These are phyloP conservation scores for Coremacera marginata DNA, from an alignment of 2,888 invertebrate species.

Conservation along the genomic window DNA sequence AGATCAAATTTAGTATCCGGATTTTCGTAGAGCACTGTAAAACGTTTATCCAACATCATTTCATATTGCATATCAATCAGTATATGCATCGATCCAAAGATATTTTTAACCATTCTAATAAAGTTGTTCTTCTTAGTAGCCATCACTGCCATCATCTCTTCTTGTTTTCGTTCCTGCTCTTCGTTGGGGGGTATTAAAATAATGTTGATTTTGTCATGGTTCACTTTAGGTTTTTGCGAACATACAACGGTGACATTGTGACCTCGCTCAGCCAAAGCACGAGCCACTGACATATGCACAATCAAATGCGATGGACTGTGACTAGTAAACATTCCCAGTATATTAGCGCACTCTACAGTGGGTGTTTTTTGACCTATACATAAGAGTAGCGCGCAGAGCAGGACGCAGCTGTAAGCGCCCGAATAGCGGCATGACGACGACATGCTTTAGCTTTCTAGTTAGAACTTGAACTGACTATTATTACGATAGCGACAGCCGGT, in stretches of 20 bases:
- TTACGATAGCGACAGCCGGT: too few species aligned
- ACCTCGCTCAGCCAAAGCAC: slow-evolving; percentile 60
- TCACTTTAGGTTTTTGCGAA: slow-evolving; percentile 58
- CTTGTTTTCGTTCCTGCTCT: slow-evolving; percentile 49
- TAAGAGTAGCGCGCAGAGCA: not conserved
- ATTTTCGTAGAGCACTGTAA: slow-evolving; percentile 59
- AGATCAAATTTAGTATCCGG: slow-evolving; percentile 63
- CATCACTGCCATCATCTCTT: slow-evolving; percentile 49
- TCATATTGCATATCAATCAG: slow-evolving; percentile 58
- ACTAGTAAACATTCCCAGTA: slow-evolving; percentile 65
- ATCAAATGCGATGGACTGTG: slow-evolving; percentile 65
- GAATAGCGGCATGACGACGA: not conserved
- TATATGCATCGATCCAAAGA: slow-evolving; percentile 51
- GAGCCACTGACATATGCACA: slow-evolving; percentile 62
- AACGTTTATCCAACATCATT: slow-evolving; percentile 55
- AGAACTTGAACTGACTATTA: not conserved
- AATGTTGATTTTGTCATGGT: slow-evolving; percentile 57
- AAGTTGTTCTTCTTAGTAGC: slow-evolving; percentile 53
- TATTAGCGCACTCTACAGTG: slow-evolving; percentile 54
- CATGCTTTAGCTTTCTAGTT: not conserved
- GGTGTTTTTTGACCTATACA: slow-evolving; percentile 30
- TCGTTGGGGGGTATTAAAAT: slow-evolving; percentile 57
- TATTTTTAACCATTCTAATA: slow-evolving; percentile 40
- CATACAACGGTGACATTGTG: slow-evolving; percentile 66
- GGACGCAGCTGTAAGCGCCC: not conserved